These are phyloP conservation scores for Chauna torquata DNA, from an alignment of 2,113 vertebrate species.

Conservation along the genomic window DNA sequence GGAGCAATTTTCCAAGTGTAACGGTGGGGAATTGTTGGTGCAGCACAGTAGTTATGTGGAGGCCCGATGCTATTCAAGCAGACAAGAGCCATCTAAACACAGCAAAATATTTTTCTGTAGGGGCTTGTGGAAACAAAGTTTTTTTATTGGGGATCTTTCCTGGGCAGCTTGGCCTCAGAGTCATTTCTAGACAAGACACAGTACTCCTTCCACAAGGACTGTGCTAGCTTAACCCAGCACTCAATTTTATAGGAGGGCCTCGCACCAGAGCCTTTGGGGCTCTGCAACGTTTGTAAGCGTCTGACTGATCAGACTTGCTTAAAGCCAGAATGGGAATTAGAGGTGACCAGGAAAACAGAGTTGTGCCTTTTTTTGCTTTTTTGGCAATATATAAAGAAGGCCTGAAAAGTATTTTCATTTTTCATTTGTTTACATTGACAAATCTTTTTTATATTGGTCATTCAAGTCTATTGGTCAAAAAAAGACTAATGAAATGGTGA, in stretches of 20 bases:
- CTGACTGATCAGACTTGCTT: background rate
- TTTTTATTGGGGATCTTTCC: background rate
- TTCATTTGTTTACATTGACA: background rate
- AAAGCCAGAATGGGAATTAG: background rate
- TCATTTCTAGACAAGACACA: fast-evolving
- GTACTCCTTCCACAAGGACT: background rate
- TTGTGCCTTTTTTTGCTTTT: background rate
- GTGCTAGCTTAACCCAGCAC: background rate
- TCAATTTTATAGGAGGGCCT: background rate
- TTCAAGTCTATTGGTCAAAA: background rate
- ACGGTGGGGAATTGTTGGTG: background rate
- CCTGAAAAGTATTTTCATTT: background rate
- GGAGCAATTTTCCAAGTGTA: background rate
- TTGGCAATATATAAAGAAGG: background rate
- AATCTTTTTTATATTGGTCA: background rate
- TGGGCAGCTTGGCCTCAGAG: background rate
- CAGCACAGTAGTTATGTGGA: background rate
- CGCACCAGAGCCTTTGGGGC: fast-evolving
- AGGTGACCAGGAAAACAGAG: background rate
- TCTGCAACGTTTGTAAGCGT: background rate
- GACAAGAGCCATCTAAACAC: background rate
- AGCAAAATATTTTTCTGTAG: background rate
- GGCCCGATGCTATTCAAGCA: fast-evolving
- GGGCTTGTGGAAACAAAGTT: fast-evolving
- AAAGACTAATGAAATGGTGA: background rate